Evolutionary conservation across 1,140 invertebrate species (phyloP).

Genomic region (Penaeus vannamei): DNA sequence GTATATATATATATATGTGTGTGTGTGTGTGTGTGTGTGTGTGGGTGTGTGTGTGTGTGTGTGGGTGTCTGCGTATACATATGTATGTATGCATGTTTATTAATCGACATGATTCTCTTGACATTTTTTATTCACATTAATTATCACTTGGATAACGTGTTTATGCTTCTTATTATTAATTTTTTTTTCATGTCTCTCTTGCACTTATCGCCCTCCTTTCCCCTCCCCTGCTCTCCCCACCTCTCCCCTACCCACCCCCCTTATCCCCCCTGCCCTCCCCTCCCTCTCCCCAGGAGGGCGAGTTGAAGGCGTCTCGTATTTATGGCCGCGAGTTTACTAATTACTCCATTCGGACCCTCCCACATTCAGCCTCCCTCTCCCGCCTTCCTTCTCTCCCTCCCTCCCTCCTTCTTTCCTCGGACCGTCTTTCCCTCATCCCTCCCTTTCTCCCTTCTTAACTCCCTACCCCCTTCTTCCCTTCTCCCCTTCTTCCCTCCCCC

Average conservation of each 20-base stretch:
- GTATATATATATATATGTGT: too few species aligned
- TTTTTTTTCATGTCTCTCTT: neutral
- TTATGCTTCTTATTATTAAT: neutral
- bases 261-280: neutral
- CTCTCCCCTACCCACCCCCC: neutral
- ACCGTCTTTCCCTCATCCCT: neutral
- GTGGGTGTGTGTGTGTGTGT: too few species aligned
- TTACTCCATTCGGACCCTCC: neutral
- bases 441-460: neutral
- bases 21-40: too few species aligned
- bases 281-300: neutral
- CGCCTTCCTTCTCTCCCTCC: too few species aligned
- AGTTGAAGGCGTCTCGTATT: neutral
- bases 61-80: too few species aligned
- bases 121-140: neutral
- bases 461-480: neutral
- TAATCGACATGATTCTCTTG: neutral
- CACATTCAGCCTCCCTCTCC: neutral
- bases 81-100: too few species aligned
- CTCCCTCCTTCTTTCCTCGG: too few species aligned
- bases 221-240: neutral
- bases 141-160: too few species aligned
- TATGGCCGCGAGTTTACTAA: neutral
- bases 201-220: neutral
- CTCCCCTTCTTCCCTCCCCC: neutral